Evolutionary conservation across 1,140 invertebrate genomes (phyloP).

Genomic region (Drosophila nebulosa): DNA sequence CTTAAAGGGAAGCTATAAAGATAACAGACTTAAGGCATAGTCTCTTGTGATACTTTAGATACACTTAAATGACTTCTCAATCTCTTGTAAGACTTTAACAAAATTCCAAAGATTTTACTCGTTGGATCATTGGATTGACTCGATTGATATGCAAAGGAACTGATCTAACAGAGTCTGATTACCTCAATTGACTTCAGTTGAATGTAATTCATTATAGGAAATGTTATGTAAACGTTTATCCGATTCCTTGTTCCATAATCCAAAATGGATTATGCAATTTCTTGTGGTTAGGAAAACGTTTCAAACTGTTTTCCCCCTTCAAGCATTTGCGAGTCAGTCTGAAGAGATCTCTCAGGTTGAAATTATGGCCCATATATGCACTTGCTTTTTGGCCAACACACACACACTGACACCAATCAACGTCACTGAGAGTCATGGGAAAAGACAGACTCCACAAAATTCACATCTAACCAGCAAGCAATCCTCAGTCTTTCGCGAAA

Average conservation of each 20-base stretch:
- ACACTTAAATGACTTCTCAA: too few species aligned
- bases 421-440: constrained; percentile 15
- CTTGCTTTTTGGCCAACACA: background rate
- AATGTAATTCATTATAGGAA: background rate
- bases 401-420: constrained; percentile 18
- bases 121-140: too few species aligned
- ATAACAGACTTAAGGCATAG: too few species aligned
- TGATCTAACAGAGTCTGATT: background rate
- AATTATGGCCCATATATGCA: constrained; percentile 1
- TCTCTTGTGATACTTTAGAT: too few species aligned
- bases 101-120: too few species aligned
- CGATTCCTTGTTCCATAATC: background rate
- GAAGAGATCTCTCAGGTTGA: background rate
- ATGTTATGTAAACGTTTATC: background rate
- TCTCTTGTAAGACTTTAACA: too few species aligned
- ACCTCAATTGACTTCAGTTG: background rate
- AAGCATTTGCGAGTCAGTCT: background rate
- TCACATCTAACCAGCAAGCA: background rate
- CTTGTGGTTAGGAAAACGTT: background rate
- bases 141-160: too few species aligned
- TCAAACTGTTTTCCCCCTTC: background rate
- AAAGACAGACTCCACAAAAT: constrained; percentile 25
- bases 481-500: background rate
- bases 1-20: background rate
- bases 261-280: background rate